phyloP scores from a whole-genome alignment of 2,113 vertebrate genomes.

The Phyllostomus discolor region DNA sequence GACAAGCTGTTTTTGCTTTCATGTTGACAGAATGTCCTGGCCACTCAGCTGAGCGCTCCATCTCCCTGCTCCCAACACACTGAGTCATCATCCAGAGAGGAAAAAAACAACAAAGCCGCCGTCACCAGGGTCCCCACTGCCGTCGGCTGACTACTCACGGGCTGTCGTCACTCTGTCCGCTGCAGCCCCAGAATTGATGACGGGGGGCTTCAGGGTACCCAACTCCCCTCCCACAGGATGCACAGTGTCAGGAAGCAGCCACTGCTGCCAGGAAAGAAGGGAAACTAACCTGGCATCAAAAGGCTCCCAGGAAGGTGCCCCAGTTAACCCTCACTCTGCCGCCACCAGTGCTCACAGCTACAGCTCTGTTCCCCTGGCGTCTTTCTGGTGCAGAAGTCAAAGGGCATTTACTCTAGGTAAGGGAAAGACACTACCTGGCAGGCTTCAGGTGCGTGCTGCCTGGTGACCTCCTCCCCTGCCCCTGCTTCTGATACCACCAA shows the following conservation, averaged over 20 bases:
- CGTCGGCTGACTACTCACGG: constrained; percentile 32
- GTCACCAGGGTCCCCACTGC: constrained; percentile 61
- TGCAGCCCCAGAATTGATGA: constrained; percentile 8
- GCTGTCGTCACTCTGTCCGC: constrained; percentile 55
- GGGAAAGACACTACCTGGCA: not conserved
- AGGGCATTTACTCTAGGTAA: not conserved
- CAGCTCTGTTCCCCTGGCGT: accelerated
- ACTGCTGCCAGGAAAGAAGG: not conserved
- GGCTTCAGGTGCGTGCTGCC: not conserved
- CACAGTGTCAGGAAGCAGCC: constrained; percentile 5
- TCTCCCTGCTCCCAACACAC: constrained; percentile 60
- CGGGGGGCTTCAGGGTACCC: constrained; percentile 15
- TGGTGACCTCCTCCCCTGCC: not conserved
- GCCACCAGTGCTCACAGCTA: not conserved
- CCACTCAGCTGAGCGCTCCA: constrained; percentile 52
- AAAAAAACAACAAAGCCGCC: constrained; percentile 66
- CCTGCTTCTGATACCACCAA: not conserved
- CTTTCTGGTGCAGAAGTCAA: not conserved
- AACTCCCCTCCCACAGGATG: constrained; percentile 1
- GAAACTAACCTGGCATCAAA: not conserved
- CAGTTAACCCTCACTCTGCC: constrained; percentile 52
- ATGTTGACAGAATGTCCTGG: constrained; percentile 66
- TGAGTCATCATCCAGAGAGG: constrained; percentile 73
- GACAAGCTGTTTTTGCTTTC: constrained; percentile 41
- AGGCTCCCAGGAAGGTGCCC: constrained; percentile 1